Conservation (phyloP, 2,888 invertebrate genomes). For the Rhogogaster chlorosoma region DNA sequence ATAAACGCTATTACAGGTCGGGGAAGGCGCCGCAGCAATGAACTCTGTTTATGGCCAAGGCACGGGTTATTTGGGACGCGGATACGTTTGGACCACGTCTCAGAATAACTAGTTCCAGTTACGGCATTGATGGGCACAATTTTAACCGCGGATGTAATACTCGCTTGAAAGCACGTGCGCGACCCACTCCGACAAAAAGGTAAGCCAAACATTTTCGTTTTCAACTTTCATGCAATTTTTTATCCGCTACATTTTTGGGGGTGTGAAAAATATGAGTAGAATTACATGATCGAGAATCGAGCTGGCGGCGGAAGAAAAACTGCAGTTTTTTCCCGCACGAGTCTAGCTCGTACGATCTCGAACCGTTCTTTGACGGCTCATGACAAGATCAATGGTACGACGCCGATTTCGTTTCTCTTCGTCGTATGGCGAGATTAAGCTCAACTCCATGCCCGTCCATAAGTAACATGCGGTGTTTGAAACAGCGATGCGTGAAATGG, state of each 20-base stretch:
- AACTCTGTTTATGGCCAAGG: constrained; percentile 27
- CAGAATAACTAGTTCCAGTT: constrained; percentile 26
- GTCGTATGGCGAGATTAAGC: neutral
- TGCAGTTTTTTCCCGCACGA: neutral
- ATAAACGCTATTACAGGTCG: constrained; percentile 33
- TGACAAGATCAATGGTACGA: constrained; percentile 34
- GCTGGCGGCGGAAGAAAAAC: neutral
- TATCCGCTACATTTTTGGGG: neutral
- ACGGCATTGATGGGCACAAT: constrained; percentile 10
- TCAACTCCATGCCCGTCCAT: neutral
- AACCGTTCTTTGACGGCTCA: neutral
- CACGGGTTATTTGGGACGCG: neutral
- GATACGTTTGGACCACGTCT: constrained; percentile 33
- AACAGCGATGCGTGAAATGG: constrained; percentile 2
- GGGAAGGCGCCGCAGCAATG: neutral
- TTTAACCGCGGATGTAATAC: neutral
- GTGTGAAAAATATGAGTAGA: neutral
- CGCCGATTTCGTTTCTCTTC: constrained; percentile 18
- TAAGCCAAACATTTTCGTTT: neutral
- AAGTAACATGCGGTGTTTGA: neutral
- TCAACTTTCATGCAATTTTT: neutral
- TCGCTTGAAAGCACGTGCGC: constrained; percentile 3
- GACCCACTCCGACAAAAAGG: neutral
- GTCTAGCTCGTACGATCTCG: neutral
- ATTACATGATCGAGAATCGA: neutral